phyloP scores from a whole-genome alignment of 1,140 invertebrate genomes.

The Oryzaephilus surinamensis region DNA sequence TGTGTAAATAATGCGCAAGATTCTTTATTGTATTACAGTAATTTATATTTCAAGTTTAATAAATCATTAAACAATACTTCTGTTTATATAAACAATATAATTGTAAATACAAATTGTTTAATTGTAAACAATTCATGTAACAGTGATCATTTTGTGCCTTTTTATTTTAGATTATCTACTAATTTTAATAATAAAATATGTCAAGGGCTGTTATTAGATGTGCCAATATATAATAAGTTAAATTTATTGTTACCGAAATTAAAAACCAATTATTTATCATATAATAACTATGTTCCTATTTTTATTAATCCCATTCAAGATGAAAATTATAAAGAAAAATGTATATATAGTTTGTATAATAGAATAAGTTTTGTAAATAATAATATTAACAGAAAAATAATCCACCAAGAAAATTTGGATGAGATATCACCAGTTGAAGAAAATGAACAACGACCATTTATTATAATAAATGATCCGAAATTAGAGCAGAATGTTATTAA shows the following conservation, averaged over 20 bases:
- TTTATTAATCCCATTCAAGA: too few species aligned
- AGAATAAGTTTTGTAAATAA: too few species aligned
- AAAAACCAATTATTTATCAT: too few species aligned
- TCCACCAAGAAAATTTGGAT: conserved; percentile 22
- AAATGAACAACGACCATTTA: conserved; percentile 11
- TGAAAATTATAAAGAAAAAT: too few species aligned
- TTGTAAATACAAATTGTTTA: conserved; percentile 6
- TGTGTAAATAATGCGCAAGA: conserved; percentile 9
- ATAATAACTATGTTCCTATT: too few species aligned
- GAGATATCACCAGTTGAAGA: conserved; percentile 29
- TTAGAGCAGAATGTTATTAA: conserved; percentile 5
- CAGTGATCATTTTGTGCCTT: conserved; percentile 14
- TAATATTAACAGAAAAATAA: conserved; percentile 14
- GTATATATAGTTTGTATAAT: too few species aligned
- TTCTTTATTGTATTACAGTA: conserved; percentile 18
- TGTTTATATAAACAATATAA: conserved; percentile 8
- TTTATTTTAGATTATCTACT: too few species aligned
- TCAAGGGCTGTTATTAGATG: too few species aligned
- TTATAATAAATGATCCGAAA: background rate
- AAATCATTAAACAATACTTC: conserved; percentile 16
- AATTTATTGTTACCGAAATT: too few species aligned
- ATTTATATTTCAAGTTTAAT: conserved; percentile 26
- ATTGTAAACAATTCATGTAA: conserved; percentile 11
- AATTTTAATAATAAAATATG: too few species aligned
- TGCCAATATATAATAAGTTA: too few species aligned